Base-by-base conservation (phyloP, 2,888 invertebrate species). In the Leptothorax acervorum region DNA sequence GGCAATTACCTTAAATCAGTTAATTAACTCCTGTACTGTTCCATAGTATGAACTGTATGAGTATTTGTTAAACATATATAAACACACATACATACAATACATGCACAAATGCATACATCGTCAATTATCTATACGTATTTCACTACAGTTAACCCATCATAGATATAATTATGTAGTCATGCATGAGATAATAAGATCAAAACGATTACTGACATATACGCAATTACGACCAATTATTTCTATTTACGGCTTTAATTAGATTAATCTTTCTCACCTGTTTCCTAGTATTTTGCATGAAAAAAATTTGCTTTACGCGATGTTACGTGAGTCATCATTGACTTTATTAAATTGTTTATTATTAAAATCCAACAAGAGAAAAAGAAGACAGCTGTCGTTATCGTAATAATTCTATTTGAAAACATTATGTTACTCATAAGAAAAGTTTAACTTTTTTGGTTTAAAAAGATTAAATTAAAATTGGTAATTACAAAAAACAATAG, bases 1-100 rank as follows among this genome's bases (percentile, higher is more conserved):
- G 81, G 70, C 88, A 85, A 90, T 90, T 88, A 90, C 84, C 78
- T 87, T 84, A 85, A 87, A 90, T 90, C 86, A 90, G 83, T 87
- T 89, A 85, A 90, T 90, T 88, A 89, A 89, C 84, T 85, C 87
- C 85, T 83, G 85, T 85, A 84, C 39, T 60, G 76, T 78, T 66
- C 62, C 35, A 65, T 48, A 70, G 68, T 28, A 75, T 66, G 45
- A 86, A 84, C 81, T 79, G 76, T 57, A 66, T 79, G 78, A 70
- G 82, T 82, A 65, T 84, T 87, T 88, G 88, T 90, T 87, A 86
- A 83, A 89, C 85, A 75, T 84, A 78, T 87, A 71, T 86, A 86
- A 87, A 78, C 86, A 62, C 65, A 28, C 12, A 45, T 3, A 55
- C 6, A 18, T 1, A 11, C 42, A 23, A 23, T 23, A 12, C 23